Percentiles rank a stretch among this genome's conserved stretches.
Conservation (phyloP, 2,113 vertebrate species). For the Diglossa brunneiventris region DNA sequence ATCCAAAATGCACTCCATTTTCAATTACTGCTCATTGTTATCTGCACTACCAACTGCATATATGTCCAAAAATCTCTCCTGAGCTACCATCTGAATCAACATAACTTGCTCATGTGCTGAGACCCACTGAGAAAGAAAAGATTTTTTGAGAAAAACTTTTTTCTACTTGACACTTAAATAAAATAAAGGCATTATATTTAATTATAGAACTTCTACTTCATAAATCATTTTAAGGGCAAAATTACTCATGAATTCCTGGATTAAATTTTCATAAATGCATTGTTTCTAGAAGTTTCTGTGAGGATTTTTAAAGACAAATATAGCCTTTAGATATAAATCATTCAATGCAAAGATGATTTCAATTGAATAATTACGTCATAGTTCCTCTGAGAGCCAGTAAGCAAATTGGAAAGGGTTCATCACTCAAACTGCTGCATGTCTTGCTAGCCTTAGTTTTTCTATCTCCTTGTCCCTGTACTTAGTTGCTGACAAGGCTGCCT, state of each 20-base stretch:
- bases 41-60: not conserved
- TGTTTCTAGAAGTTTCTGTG: not conserved
- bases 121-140: not conserved
- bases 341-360: not conserved
- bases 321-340: not conserved
- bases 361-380: not conserved
- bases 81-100: not conserved
- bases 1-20: not conserved
- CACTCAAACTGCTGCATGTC: not conserved
- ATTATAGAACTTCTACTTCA: not conserved
- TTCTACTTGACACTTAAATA: not conserved
- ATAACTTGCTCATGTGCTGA: not conserved
- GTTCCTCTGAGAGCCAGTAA: not conserved
- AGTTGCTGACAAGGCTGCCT: slow-evolving; percentile 83
- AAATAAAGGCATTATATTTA: not conserved
- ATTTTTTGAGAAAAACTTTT: not conserved
- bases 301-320: not conserved
- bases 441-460: not conserved
- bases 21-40: not conserved
- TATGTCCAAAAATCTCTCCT: not conserved
- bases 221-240: not conserved
- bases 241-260: not conserved
- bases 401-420: not conserved
- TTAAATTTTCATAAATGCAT: not conserved
- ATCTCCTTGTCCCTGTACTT: not conserved